Evolutionary conservation across 2,113 vertebrate genomes (phyloP).

Genomic region (Notothenia coriiceps): DNA sequence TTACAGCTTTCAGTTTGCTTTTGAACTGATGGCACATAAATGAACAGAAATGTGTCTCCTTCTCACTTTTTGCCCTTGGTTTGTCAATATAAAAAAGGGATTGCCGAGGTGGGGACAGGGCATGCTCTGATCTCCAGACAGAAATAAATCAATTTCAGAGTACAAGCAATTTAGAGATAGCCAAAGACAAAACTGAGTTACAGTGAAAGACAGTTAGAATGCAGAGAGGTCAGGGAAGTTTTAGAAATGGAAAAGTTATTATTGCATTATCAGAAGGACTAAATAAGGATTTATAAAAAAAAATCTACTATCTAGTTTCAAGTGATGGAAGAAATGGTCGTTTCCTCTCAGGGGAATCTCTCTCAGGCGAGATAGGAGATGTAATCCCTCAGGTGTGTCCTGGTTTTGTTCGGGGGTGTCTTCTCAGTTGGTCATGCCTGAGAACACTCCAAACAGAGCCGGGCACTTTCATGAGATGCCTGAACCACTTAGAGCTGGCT

Average conservation of each 20-base stretch:
- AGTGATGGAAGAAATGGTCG: not conserved
- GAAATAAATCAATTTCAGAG: slow-evolving; percentile 71
- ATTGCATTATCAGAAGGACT: slow-evolving; percentile 5
- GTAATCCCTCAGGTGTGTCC: slow-evolving; percentile 33
- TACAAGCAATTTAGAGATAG: slow-evolving; percentile 36
- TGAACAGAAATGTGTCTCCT: not conserved
- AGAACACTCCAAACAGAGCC: slow-evolving; percentile 31
- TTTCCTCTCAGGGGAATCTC: slow-evolving; percentile 3
- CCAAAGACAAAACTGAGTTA: slow-evolving; percentile 32
- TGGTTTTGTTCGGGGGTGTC: slow-evolving; percentile 15
- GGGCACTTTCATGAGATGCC: slow-evolving; percentile 38
- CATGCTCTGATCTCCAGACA: slow-evolving; percentile 64
- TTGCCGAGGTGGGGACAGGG: slow-evolving; percentile 43
- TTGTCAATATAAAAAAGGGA: slow-evolving; percentile 52
- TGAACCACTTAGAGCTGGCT: not conserved
- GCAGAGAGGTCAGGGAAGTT: slow-evolving; percentile 21
- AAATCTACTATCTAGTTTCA: not conserved
- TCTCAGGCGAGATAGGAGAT: slow-evolving; percentile 1
- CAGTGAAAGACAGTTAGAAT: not conserved
- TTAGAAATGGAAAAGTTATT: not conserved
- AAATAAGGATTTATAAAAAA: not conserved
- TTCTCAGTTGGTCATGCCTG: slow-evolving; percentile 35
- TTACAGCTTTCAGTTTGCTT: slow-evolving; percentile 5
- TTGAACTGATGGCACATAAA: slow-evolving; percentile 31
- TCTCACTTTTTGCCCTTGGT: slow-evolving; percentile 54